Conservation (phyloP, 2,113 vertebrate genomes). For the Arizona elegans region DNA sequence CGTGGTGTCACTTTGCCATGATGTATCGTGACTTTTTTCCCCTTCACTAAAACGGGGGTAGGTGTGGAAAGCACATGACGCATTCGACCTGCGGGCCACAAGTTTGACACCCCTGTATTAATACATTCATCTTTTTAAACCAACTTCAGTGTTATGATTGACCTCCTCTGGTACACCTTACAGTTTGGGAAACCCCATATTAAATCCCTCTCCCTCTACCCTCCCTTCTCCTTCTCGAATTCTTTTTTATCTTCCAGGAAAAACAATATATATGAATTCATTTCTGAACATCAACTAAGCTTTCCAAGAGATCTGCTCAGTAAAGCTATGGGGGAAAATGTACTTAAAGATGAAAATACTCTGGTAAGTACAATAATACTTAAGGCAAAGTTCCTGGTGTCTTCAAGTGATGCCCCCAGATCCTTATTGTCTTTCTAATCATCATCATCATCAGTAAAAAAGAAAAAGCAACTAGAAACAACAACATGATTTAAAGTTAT, state of each 20-base stretch:
- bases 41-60: too few species aligned
- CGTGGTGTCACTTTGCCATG: too few species aligned
- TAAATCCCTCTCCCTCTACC: neutral
- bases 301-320: constrained; percentile 77
- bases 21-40: too few species aligned
- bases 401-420: neutral
- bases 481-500: neutral
- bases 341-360: constrained; percentile 76
- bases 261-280: constrained; percentile 73
- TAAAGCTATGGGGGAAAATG: constrained; percentile 71
- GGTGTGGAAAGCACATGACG: too few species aligned
- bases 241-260: constrained; percentile 62
- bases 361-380: constrained; percentile 61
- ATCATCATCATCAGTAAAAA: neutral
- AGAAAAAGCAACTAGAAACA: neutral
- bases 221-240: neutral
- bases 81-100: too few species aligned
- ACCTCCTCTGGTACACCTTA: neutral
- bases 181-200: neutral
- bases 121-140: neutral
- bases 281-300: constrained; percentile 73
- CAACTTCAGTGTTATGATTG: neutral
- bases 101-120: neutral
- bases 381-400: neutral
- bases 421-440: neutral